These are phyloP conservation scores for Etheostoma nigrum DNA, from an alignment of 2,797 vertebrate genomes.

Conservation along the genomic window DNA sequence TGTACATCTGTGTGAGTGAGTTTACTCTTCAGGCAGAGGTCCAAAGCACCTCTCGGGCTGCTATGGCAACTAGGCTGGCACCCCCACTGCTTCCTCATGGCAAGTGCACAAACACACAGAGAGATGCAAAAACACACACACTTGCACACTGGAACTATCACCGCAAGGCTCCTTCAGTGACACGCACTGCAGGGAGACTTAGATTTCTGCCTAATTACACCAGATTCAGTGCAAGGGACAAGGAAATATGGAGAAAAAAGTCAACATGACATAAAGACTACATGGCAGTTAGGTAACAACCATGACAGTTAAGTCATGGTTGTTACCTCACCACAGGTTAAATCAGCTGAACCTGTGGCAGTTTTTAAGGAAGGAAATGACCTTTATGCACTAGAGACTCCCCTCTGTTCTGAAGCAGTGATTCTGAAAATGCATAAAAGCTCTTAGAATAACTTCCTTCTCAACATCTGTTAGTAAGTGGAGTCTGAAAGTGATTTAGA, in stretches of 20 bases:
- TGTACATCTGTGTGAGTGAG: constrained; percentile 30
- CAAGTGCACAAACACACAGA: constrained; percentile 54
- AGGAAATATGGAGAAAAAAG: constrained; percentile 8
- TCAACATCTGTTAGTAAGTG: neutral
- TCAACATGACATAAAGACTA: constrained; percentile 36
- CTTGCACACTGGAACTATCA: constrained; percentile 11
- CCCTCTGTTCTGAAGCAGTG: neutral
- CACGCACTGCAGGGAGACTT: constrained; percentile 25
- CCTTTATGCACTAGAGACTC: neutral
- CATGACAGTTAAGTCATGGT: neutral
- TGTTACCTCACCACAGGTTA: no score
- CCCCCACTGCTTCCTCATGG: constrained; percentile 69
- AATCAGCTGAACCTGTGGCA: neutral
- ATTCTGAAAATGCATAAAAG: neutral
- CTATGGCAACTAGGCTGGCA: constrained; percentile 79
- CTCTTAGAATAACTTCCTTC: neutral
- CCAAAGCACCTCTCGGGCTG: constrained; percentile 74
- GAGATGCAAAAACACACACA: constrained; percentile 27
- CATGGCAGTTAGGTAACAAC: neutral
- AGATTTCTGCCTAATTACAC: constrained; percentile 61
- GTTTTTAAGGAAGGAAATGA: neutral
- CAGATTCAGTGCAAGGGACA: constrained; percentile 9
- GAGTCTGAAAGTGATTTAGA: constrained; percentile 9
- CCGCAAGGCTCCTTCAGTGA: constrained; percentile 46
- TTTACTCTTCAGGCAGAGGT: constrained; percentile 70